Conservation (phyloP, 2,888 invertebrate species). For the Leptinotarsa peninsularis region DNA sequence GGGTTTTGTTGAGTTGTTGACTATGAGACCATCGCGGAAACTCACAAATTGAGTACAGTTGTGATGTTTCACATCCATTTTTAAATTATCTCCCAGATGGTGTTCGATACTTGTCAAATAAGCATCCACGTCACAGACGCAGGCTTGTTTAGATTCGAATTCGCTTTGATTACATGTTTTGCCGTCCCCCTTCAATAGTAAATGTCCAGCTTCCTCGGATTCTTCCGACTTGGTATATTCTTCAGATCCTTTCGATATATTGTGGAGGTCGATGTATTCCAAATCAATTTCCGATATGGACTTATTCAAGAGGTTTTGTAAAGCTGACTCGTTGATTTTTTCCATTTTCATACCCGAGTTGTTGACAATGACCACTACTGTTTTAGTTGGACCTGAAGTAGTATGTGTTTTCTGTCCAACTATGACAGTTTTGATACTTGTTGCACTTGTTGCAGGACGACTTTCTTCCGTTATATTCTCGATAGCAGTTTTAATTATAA, state of each 20-base stretch:
- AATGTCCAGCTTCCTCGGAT: not conserved
- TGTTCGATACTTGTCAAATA: constrained; percentile 41
- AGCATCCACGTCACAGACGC: constrained; percentile 54
- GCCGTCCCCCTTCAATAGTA: constrained; percentile 24
- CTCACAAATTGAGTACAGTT: constrained; percentile 47
- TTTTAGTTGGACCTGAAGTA: constrained; percentile 19
- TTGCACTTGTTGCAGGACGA: not conserved
- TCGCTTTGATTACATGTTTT: constrained; percentile 49
- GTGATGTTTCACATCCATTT: constrained; percentile 35
- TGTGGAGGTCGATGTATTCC: constrained; percentile 44
- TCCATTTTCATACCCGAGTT: constrained; percentile 42
- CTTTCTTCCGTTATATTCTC: constrained; percentile 6
- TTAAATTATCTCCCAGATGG: constrained; percentile 35
- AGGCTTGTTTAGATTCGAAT: constrained; percentile 51
- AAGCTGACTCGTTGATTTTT: constrained; percentile 45
- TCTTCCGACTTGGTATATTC: constrained; percentile 10
- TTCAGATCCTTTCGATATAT: constrained; percentile 32
- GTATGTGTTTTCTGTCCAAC: not conserved
- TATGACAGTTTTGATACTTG: constrained; percentile 14
- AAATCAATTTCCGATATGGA: constrained; percentile 42
- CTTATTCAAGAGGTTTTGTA: constrained; percentile 46
- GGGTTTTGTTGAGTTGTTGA: constrained; percentile 50
- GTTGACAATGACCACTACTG: constrained; percentile 48
- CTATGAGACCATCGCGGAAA: constrained; percentile 47
- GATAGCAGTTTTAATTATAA: constrained; percentile 10